Evolutionary conservation across 2,797 vertebrate species (phyloP).

Genomic region (Chelon labrosus): DNA sequence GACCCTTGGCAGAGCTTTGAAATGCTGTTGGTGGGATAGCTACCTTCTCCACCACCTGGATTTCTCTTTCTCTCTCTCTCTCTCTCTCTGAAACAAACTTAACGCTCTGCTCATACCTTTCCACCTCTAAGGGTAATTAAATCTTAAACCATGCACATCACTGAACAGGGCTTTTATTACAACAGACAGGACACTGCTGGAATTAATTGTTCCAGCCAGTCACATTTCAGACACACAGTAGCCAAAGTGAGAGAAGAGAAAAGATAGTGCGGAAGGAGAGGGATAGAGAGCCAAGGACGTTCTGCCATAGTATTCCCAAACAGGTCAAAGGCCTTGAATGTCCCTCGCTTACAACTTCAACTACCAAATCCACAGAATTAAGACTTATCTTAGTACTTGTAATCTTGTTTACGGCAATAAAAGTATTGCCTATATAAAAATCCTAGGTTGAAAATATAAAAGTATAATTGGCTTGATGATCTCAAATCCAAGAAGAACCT

Average conservation of each 20-base stretch:
- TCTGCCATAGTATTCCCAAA: not conserved
- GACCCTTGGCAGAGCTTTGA: not conserved
- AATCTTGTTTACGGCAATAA: not conserved
- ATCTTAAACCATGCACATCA: conserved; percentile 56
- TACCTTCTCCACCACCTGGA: not conserved
- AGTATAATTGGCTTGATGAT: too few species aligned
- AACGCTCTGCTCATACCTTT: conserved; percentile 14
- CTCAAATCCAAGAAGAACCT: too few species aligned
- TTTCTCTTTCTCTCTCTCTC: not conserved
- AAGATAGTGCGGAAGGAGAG: not conserved
- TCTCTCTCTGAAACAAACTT: conserved; percentile 5
- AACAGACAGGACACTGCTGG: conserved; percentile 57
- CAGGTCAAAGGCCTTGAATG: not conserved
- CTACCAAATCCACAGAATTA: not conserved
- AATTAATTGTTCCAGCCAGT: conserved; percentile 58
- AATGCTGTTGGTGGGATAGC: not conserved
- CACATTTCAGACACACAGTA: not conserved
- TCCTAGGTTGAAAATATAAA: too few species aligned
- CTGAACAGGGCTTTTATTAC: conserved; percentile 46
- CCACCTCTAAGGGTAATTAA: conserved; percentile 63
- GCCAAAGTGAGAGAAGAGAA: conserved; percentile 1
- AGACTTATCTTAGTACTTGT: not conserved
- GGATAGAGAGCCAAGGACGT: not conserved
- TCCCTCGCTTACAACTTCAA: not conserved
- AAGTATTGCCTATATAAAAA: too few species aligned